Conservation (phyloP, 2,797 vertebrate genomes). For the Tapera naevia region DNA sequence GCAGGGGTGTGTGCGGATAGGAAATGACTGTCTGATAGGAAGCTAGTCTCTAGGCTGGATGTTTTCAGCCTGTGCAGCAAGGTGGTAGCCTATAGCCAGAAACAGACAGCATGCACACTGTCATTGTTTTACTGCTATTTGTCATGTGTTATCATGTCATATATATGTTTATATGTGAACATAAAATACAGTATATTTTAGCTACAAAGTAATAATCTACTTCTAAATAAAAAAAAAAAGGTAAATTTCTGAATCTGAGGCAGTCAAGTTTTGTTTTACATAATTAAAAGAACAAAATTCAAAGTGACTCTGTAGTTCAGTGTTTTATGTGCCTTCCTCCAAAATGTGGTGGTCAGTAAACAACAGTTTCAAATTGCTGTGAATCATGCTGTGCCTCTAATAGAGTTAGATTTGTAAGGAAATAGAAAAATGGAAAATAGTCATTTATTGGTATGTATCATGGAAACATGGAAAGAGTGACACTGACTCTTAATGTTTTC, state of each 20-base stretch:
- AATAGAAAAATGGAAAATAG: conserved; percentile 29
- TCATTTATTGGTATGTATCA: not conserved
- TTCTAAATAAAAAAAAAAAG: not conserved
- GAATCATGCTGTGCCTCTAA: conserved; percentile 30
- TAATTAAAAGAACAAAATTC: not conserved
- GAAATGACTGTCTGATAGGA: not conserved
- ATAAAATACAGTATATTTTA: not conserved
- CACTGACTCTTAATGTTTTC: conserved; percentile 39
- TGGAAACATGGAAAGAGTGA: conserved; percentile 9
- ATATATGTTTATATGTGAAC: not conserved
- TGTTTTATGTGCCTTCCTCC: not conserved
- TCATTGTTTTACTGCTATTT: not conserved
- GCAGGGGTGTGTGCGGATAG: not conserved
- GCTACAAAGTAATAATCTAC: not conserved
- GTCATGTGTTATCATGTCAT: not conserved
- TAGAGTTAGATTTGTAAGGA: conserved; percentile 33
- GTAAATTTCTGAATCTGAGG: not conserved
- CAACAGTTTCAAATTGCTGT: not conserved
- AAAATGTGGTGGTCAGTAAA: not conserved
- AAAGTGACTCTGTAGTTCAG: not conserved
- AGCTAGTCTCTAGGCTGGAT: not conserved
- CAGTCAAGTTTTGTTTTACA: not conserved
- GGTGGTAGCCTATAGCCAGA: not conserved
- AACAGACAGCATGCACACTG: not conserved
- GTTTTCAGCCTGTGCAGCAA: not conserved